Conservation (phyloP, 2,797 vertebrate species). For the Melanotaenia nigrans region DNA sequence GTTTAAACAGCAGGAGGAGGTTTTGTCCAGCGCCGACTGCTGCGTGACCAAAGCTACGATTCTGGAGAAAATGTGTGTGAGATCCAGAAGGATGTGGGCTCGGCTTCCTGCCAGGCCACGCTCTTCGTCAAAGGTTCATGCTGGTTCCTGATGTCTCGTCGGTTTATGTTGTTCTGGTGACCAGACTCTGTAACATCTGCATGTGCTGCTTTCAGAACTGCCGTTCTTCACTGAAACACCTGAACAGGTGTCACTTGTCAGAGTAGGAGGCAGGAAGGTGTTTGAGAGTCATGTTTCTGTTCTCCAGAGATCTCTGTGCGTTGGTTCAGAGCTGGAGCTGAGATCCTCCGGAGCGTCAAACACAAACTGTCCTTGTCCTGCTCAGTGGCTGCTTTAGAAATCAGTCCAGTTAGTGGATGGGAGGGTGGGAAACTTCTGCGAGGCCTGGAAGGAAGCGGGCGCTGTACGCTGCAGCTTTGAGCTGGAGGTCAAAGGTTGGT, state of each 20-base stretch:
- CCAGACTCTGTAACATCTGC: constrained; percentile 1
- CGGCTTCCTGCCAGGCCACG: constrained; percentile 87
- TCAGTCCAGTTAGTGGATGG: constrained; percentile 80
- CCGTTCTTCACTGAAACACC: constrained; percentile 90
- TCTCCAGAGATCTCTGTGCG: constrained; percentile 87
- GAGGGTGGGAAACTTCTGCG: constrained; percentile 90
- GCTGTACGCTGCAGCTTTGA: constrained; percentile 88
- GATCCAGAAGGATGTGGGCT: constrained; percentile 93
- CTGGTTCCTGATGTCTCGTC: constrained; percentile 77
- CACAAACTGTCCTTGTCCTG: constrained; percentile 84
- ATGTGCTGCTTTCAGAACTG: constrained; percentile 82
- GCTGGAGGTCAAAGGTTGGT: constrained; percentile 93
- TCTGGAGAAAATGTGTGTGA: constrained; percentile 91
- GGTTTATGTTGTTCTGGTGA: background rate
- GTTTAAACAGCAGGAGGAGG: constrained; percentile 91
- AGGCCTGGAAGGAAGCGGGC: constrained; percentile 90
- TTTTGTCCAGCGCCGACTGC: constrained; percentile 87
- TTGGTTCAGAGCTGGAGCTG: constrained; percentile 91
- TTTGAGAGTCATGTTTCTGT: constrained; percentile 88
- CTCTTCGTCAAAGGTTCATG: constrained; percentile 96
- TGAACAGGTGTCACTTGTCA: constrained; percentile 85
- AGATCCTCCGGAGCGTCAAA: constrained; percentile 80
- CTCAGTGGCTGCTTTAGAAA: constrained; percentile 86
- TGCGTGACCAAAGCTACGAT: constrained; percentile 88
- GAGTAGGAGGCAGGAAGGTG: constrained; percentile 83